phyloP scores from a whole-genome alignment of 1,140 invertebrate species.

The Panagrolaimus sp. region DNA sequence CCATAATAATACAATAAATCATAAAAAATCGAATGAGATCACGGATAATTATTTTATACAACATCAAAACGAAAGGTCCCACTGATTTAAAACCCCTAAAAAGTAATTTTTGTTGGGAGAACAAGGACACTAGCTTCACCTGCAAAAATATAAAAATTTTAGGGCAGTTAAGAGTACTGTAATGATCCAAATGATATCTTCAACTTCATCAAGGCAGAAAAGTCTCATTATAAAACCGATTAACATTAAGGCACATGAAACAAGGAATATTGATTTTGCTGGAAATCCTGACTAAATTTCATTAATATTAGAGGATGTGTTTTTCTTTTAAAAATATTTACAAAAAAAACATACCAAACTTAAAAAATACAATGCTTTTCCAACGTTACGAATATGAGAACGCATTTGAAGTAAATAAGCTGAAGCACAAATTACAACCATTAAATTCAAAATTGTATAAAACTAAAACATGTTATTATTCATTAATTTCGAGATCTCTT shows the following conservation, averaged over 20 bases:
- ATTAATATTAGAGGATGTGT: background rate
- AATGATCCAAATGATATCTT: slow-evolving; percentile 81
- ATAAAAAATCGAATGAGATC: slow-evolving; percentile 88
- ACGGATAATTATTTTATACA: slow-evolving; percentile 89
- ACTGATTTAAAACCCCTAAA: slow-evolving; percentile 35
- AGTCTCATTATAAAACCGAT: slow-evolving; percentile 74
- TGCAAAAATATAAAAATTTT: slow-evolving; percentile 94
- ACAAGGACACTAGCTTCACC: too few species aligned
- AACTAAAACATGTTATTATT: slow-evolving; percentile 27
- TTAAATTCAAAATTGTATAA: slow-evolving; percentile 40
- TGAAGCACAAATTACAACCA: slow-evolving; percentile 36
- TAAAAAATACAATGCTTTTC: slow-evolving; percentile 47
- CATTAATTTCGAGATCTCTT: too few species aligned
- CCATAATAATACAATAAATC: slow-evolving; percentile 91
- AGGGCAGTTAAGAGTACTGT: slow-evolving; percentile 92
- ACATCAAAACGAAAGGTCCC: slow-evolving; percentile 3
- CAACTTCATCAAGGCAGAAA: slow-evolving; percentile 73
- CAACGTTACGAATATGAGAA: slow-evolving; percentile 46
- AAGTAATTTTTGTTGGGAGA: too few species aligned
- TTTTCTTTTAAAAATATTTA: slow-evolving; percentile 17
- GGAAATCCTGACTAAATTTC: slow-evolving; percentile 73
- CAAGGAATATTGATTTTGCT: slow-evolving; percentile 82
- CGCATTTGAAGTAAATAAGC: slow-evolving; percentile 46
- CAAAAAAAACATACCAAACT: slow-evolving; percentile 64
- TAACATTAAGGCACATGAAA: slow-evolving; percentile 80